These are phyloP conservation scores for Zygaena filipendulae DNA, from an alignment of 2,888 invertebrate species.

Conservation along the genomic window DNA sequence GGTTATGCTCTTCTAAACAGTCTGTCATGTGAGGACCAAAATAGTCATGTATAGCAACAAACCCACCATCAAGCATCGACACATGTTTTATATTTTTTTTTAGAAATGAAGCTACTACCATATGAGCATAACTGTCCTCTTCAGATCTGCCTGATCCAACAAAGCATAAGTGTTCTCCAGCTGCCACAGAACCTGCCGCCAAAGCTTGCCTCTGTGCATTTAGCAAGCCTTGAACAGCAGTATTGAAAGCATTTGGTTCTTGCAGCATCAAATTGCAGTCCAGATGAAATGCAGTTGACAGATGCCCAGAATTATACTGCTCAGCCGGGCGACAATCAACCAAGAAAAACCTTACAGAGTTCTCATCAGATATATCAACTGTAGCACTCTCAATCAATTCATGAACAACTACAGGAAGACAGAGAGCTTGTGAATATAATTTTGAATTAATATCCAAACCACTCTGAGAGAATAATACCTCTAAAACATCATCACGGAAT, in stretches of 20 bases:
- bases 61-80: constrained; percentile 92
- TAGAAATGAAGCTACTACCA: constrained; percentile 97
- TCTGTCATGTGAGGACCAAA: constrained; percentile 84
- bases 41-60: constrained; percentile 84
- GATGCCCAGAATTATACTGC: constrained; percentile 96
- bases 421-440: constrained; percentile 84
- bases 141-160: constrained; percentile 94
- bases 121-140: constrained; percentile 95
- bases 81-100: constrained; percentile 94
- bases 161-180: constrained; percentile 90
- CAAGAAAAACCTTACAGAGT: constrained; percentile 88
- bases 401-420: constrained; percentile 94
- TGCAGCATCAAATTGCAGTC: constrained; percentile 98
- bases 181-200: constrained; percentile 86
- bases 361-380: constrained; percentile 70
- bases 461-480: constrained; percentile 70
- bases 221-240: constrained; percentile 92
- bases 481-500: constrained; percentile 85
- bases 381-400: constrained; percentile 89
- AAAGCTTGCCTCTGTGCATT: constrained; percentile 90
- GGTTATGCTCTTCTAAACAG: constrained; percentile 87
- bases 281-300: constrained; percentile 97
- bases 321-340: constrained; percentile 97
- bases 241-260: constrained; percentile 94
- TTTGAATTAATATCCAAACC: constrained; percentile 70